phyloP scores from a whole-genome alignment of 1,140 invertebrate genomes.

The Sminthurinus signatus region DNA sequence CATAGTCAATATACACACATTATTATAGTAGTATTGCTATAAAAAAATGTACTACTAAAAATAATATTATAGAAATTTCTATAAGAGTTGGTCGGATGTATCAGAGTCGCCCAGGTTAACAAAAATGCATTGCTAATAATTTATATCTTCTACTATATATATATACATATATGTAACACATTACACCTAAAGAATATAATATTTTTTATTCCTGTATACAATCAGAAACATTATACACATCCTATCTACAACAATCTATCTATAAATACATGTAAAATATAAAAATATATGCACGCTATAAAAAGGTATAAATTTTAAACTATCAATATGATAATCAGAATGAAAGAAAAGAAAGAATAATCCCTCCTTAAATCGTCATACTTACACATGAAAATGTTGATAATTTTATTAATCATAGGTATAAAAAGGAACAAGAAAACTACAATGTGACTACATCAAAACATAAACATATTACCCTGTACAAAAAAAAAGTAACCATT shows the following conservation, averaged over 20 bases:
- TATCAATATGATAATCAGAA: conserved; percentile 7
- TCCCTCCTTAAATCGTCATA: conserved; percentile 14
- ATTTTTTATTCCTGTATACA: not conserved
- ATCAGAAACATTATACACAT: not conserved
- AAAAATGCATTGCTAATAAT: not conserved
- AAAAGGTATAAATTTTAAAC: not conserved
- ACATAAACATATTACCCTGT: conserved; percentile 8
- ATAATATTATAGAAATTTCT: not conserved
- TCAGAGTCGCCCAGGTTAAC: not conserved
- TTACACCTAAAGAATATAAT: not conserved
- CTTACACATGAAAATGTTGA: not conserved
- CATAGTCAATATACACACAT: not conserved
- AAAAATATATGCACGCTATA: not conserved
- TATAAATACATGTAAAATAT: not conserved
- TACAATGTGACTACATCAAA: not conserved
- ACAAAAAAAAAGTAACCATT: not conserved
- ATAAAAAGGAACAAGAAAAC: not conserved
- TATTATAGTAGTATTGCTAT: not conserved
- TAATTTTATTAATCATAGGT: conserved; percentile 6
- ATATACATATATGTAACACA: not conserved
- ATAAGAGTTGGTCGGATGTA: not conserved
- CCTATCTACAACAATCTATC: not conserved
- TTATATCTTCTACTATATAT: not conserved
- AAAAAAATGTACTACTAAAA: not conserved
- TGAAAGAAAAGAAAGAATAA: not conserved